Percentiles rank a stretch among this genome's conserved stretches.
Evolutionary conservation across 2,113 vertebrate genomes (phyloP).

Genomic region (Coturnix japonica): DNA sequence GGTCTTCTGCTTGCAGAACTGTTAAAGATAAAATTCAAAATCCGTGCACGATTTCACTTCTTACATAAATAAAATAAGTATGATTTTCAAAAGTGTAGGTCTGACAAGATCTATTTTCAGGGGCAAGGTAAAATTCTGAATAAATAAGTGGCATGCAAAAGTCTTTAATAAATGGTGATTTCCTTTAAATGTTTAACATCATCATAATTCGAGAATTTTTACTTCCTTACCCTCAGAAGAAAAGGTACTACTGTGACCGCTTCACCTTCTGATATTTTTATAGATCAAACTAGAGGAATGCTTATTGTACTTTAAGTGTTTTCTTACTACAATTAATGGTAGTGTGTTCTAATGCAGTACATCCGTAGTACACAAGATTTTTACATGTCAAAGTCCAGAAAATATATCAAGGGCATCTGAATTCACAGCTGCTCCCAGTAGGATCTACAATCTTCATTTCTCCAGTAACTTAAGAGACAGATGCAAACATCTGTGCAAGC

Average conservation of each 20-base stretch:
- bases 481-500: accelerated
- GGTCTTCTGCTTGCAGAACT: slow-evolving; percentile 22
- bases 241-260: neutral
- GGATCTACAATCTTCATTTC: neutral
- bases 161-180: neutral
- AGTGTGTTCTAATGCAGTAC: neutral
- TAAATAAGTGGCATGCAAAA: neutral
- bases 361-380: neutral
- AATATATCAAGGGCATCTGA: neutral
- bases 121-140: neutral
- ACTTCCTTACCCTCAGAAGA: neutral
- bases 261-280: neutral
- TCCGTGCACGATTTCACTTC: neutral
- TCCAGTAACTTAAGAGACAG: neutral
- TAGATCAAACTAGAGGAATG: neutral
- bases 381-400: neutral
- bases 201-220: neutral
- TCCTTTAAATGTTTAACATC: neutral
- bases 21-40: slow-evolving; percentile 31
- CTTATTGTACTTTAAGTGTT: neutral
- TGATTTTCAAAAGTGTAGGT: neutral
- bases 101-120: neutral
- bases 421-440: neutral
- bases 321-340: neutral
- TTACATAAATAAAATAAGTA: neutral